Base-by-base conservation (phyloP, 2,888 invertebrate genomes). In the Ganaspis brasiliensis region DNA sequence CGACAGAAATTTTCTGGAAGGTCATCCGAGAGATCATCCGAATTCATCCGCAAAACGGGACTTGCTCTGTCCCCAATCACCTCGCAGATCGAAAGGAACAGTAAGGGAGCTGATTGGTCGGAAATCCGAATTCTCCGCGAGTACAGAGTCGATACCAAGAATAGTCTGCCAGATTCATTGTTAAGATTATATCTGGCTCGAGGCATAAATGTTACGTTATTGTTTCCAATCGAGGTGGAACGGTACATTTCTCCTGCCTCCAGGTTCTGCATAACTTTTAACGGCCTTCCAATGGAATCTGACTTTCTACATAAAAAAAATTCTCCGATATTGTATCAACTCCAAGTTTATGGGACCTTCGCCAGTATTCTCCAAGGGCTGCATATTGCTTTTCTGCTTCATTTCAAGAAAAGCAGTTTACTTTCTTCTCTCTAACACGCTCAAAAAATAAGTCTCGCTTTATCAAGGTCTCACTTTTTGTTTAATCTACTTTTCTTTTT, bases 161-260 rank as follows among this genome's bases (percentile, higher is more conserved):
- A 67, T 67, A 67, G 67, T 67, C 45, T 67, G 40, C 67, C 67
- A 45, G 67, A 67, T 67, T 67, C 67, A 67, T 67, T 67, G 67
- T 67, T 67, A 67, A 67, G 67, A 67, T 67, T 67, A 67, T 45
- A 45, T 67, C 67, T 67, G 9, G 40, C 67, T 67, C 24, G 24
- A 45, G 67, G 67, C 67, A 67, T 45, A 67, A 67, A 67, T 67
- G 67, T 67, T 67, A 67, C 67, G 67, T 67, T 67, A 67, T 67
- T 67, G 67, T 67, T 67, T 67, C 45, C 67, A 45, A 67, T 67
- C 67, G 45, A 67, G 67, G 45, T 67, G 67, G n/a, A 67, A 67
- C 67, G 67, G 67, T 67, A 67, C 67, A 67, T 67, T 67, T 67
- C 67, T 40, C 24, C 67, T 45, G 67, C 45, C 67, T 45, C 45